These are phyloP conservation scores for Muscina levida DNA, from an alignment of 2,888 invertebrate genomes.

Conservation along the genomic window DNA sequence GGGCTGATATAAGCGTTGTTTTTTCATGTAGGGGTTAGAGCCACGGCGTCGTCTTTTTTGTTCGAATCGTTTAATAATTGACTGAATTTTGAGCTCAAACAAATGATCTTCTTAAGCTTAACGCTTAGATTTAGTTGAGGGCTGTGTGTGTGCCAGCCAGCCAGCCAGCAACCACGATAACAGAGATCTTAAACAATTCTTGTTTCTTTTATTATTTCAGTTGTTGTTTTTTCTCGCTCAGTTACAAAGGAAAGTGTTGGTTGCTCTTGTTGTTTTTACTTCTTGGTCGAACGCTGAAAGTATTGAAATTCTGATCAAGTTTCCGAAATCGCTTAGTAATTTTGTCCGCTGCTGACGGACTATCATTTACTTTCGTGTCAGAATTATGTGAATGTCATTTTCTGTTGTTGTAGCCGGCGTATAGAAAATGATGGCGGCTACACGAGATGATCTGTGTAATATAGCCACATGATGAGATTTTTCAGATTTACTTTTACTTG, in stretches of 20 bases:
- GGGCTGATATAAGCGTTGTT: not conserved
- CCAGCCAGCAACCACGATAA: no score
- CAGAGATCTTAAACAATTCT: no score
- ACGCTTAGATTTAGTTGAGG: not conserved
- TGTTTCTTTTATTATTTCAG: no score
- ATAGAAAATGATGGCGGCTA: constrained; percentile 4
- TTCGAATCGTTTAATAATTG: not conserved
- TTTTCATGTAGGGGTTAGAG: not conserved
- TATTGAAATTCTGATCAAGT: constrained; percentile 35
- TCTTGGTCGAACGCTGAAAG: no score
- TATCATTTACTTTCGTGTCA: constrained; percentile 33
- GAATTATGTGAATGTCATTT: constrained; percentile 22
- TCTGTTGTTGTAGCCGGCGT: not conserved
- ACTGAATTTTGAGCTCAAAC: not conserved
- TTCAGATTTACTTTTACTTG: constrained; percentile 54
- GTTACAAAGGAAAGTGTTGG: constrained; percentile 42
- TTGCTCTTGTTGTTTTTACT: not conserved
- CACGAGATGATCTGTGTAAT: not conserved
- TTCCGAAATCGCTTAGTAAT: constrained; percentile 8
- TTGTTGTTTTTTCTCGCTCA: not conserved
- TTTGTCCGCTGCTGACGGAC: not conserved
- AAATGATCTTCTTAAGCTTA: not conserved
- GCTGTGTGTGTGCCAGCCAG: no score
- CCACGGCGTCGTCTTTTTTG: no score
- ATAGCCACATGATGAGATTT: not conserved